phyloP scores from a whole-genome alignment of 2,797 vertebrate genomes.

The Rhinatrema bivittatum region DNA sequence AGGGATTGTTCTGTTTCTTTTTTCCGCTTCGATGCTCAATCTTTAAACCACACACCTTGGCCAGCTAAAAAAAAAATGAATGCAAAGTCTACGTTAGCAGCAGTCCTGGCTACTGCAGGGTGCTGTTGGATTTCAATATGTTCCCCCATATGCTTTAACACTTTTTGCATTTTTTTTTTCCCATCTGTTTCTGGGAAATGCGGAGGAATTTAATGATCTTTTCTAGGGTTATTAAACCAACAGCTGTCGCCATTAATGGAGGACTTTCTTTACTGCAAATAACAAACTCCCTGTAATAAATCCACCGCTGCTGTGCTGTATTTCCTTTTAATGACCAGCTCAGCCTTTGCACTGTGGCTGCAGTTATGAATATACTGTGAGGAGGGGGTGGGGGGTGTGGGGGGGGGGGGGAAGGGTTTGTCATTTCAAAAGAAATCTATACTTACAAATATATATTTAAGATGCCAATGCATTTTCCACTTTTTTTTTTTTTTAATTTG shows the following conservation, averaged over 20 bases:
- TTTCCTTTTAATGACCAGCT: slow-evolving; percentile 35
- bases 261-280: slow-evolving; percentile 46
- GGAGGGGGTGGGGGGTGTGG: no score
- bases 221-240: slow-evolving; percentile 64
- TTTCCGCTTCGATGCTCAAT: no score
- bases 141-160: slow-evolving; percentile 54
- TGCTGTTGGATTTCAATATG: slow-evolving; percentile 43
- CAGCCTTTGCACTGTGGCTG: slow-evolving; percentile 29
- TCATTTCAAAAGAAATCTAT: not conserved
- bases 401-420: no score
- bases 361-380: slow-evolving; percentile 16
- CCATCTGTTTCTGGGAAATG: slow-evolving; percentile 62
- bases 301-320: slow-evolving; percentile 23
- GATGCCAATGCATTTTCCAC: slow-evolving; percentile 17
- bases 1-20: no score
- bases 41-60: no score
- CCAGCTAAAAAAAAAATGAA: not conserved
- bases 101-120: slow-evolving; percentile 8
- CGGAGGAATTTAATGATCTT: slow-evolving; percentile 58
- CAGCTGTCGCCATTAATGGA: slow-evolving; percentile 72
- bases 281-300: slow-evolving; percentile 42
- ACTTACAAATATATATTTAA: slow-evolving; percentile 5
- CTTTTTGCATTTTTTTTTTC: slow-evolving; percentile 47
- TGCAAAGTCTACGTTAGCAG: not conserved
- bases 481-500: no score